Evolutionary conservation across 2,797 vertebrate species (phyloP).

Genomic region (Brachyrhaphis roseni): DNA sequence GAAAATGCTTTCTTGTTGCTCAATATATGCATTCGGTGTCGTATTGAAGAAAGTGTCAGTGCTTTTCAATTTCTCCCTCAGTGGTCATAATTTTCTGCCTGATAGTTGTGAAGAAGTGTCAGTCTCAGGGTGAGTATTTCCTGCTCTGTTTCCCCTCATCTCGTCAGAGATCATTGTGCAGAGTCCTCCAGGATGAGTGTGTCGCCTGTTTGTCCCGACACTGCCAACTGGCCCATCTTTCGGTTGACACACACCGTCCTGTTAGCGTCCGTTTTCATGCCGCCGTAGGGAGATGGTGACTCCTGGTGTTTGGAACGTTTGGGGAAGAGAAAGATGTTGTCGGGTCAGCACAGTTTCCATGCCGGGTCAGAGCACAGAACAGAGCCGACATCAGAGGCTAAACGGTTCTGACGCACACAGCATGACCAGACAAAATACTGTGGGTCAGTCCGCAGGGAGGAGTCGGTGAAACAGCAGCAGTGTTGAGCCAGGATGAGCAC

Average conservation of each 20-base stretch:
- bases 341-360: constrained; percentile 48
- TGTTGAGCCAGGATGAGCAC: constrained; percentile 23
- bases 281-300: constrained; percentile 31
- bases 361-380: constrained; percentile 39
- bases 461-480: constrained; percentile 8
- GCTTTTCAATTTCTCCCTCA: neutral
- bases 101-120: neutral
- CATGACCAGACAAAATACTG: constrained; percentile 29
- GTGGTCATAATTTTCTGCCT: neutral
- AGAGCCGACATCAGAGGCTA: constrained; percentile 28
- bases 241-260: constrained; percentile 38
- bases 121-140: neutral
- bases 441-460: constrained; percentile 21
- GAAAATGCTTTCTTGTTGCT: neutral
- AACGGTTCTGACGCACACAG: constrained; percentile 43
- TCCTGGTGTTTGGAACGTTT: constrained; percentile 28
- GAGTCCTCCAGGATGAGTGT: constrained; percentile 34
- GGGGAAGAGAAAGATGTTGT: constrained; percentile 31
- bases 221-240: constrained; percentile 7
- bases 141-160: constrained; percentile 14
- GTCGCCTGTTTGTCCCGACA: constrained; percentile 44
- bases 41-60: neutral
- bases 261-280: constrained; percentile 16
- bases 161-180: constrained; percentile 19
- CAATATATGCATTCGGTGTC: neutral